A percentile compares a stretch with the other conserved stretches of the same genome.
These are phyloP conservation scores for Athene noctua DNA, from an alignment of 2,113 vertebrate genomes.

Conservation along the genomic window DNA sequence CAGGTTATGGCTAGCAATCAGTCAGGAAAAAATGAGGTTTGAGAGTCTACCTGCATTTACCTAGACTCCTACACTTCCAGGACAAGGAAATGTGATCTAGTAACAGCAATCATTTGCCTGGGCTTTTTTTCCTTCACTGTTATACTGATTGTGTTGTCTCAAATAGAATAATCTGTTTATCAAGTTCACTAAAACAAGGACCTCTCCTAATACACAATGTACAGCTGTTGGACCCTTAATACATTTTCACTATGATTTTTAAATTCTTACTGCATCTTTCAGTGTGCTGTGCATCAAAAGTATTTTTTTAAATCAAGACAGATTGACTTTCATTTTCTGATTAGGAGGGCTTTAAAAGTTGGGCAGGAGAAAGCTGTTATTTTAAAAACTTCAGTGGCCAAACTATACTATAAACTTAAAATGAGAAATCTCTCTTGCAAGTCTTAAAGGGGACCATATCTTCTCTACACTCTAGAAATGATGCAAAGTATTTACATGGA, in stretches of 20 bases:
- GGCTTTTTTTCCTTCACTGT: not conserved
- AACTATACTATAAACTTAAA: not conserved
- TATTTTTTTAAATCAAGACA: not conserved
- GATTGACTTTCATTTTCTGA: not conserved
- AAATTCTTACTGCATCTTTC: not conserved
- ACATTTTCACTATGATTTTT: not conserved
- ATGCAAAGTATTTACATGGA: not conserved
- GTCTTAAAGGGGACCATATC: not conserved
- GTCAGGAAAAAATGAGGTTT: not conserved
- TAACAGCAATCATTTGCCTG: not conserved
- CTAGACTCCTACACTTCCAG: not conserved
- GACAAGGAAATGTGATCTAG: not conserved
- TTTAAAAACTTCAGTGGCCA: not conserved
- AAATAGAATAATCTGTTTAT: not conserved
- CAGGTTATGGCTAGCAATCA: constrained; percentile 47
- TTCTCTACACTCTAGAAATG: not conserved
- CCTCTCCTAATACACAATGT: not conserved
- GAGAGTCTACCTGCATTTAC: not conserved
- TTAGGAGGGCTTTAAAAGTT: not conserved
- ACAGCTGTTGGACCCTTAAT: not conserved
- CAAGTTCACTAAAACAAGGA: not conserved
- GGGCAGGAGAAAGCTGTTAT: not conserved
- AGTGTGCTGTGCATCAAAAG: not conserved
- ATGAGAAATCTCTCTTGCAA: not conserved
- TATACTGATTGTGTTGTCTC: not conserved